Conservation (phyloP, 2,113 vertebrate genomes). For the Empidonax alnorum region DNA sequence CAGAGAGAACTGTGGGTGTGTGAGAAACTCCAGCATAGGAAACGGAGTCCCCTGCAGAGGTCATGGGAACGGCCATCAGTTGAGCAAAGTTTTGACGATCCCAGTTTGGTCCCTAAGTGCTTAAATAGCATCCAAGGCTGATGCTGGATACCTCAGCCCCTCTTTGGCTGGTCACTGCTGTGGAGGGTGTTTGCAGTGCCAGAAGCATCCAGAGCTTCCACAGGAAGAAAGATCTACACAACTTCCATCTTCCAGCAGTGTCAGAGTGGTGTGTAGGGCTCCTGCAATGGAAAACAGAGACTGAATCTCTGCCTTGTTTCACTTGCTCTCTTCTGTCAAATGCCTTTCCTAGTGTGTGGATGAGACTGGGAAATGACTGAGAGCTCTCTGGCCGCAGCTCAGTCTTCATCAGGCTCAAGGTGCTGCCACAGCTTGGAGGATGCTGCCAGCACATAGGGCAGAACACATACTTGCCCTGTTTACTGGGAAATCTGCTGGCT, state of each 20-base stretch:
- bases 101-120: neutral
- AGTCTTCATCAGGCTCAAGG: neutral
- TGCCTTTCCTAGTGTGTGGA: neutral
- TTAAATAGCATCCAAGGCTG: neutral
- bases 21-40: neutral
- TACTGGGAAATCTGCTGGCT: accelerated
- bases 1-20: neutral
- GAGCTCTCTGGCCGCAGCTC: neutral
- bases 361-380: neutral
- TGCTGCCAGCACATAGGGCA: neutral
- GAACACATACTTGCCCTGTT: neutral
- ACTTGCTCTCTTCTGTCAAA: neutral
- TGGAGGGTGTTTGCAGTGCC: neutral
- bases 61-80: neutral
- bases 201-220: neutral
- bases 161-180: accelerated
- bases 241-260: neutral
- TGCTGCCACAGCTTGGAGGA: neutral
- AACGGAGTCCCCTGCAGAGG: neutral
- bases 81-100: neutral
- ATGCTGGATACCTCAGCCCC: neutral
- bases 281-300: accelerated
- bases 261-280: neutral
- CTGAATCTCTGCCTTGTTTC: neutral
- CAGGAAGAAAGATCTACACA: neutral